A percentile compares a stretch with the other conserved stretches of the same genome.
phyloP scores from a whole-genome alignment of 2,797 vertebrate genomes.

The Pithecia hirsuta region DNA sequence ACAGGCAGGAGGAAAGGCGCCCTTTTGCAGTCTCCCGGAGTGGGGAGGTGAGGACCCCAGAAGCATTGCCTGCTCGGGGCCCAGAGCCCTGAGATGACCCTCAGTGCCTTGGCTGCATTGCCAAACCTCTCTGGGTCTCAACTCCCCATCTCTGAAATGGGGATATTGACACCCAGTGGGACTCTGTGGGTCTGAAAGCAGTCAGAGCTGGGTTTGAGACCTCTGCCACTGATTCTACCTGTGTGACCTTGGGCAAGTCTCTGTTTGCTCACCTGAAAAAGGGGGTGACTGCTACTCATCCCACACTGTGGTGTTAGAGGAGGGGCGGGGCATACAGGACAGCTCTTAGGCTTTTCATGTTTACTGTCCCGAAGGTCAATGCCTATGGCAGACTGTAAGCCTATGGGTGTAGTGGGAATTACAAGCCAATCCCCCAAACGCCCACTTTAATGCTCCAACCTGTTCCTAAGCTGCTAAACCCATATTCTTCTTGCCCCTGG shows the following conservation, averaged over 20 bases:
- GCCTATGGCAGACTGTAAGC: not conserved
- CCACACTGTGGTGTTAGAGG: not conserved
- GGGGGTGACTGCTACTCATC: not conserved
- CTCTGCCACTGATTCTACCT: not conserved
- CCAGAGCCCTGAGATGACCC: not conserved
- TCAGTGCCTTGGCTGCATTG: not conserved
- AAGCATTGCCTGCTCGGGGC: too few species aligned
- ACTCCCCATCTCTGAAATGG: not conserved
- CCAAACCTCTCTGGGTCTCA: not conserved
- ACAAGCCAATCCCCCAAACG: not conserved
- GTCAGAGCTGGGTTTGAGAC: not conserved
- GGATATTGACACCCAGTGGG: not conserved
- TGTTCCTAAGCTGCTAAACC: not conserved
- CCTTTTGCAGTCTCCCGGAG: not conserved
- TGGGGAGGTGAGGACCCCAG: not conserved
- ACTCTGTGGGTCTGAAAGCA: not conserved
- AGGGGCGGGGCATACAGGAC: not conserved
- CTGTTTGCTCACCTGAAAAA: not conserved
- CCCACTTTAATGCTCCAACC: not conserved
- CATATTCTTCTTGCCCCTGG: not conserved
- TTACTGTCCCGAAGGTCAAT: not conserved
- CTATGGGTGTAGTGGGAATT: fast-evolving
- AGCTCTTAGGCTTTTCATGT: not conserved
- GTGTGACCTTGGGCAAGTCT: not conserved
- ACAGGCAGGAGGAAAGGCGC: not conserved